Conservation (phyloP, 1,140 invertebrate species). For the Leptinotarsa defecta region DNA sequence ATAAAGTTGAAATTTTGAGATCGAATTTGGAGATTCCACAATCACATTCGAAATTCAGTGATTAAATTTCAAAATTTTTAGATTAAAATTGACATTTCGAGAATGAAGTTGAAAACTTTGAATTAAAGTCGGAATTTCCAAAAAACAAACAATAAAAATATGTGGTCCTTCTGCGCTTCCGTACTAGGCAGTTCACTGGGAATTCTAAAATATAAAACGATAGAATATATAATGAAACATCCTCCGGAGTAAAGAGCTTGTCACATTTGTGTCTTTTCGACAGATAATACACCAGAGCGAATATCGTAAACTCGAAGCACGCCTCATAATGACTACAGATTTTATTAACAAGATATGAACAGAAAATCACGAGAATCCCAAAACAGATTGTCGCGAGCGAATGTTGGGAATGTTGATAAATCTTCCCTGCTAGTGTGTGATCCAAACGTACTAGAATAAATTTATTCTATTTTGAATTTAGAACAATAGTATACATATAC, state of each 20-base stretch:
- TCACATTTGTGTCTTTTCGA: background rate
- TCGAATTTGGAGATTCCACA: too few relatives aligned
- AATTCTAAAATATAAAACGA: background rate
- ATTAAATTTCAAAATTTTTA: too few relatives aligned
- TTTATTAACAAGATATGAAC: slow-evolving; percentile 13
- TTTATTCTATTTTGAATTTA: slow-evolving; percentile 24
- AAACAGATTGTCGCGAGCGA: slow-evolving; percentile 47
- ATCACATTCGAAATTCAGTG: too few relatives aligned
- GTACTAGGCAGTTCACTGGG: background rate
- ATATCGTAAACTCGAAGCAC: background rate
- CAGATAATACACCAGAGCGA: background rate
- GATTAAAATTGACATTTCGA: too few relatives aligned
- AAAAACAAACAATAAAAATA: too few relatives aligned
- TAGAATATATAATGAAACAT: background rate
- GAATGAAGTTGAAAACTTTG: too few relatives aligned
- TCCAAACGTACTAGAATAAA: slow-evolving; percentile 28
- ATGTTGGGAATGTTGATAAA: slow-evolving; percentile 35
- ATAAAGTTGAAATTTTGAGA: too few relatives aligned
- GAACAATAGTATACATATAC: slow-evolving; percentile 54
- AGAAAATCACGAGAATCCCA: slow-evolving; percentile 15
- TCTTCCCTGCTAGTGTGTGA: slow-evolving; percentile 44
- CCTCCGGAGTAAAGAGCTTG: background rate
- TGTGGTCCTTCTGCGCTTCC: too few relatives aligned
- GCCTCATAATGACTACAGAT: background rate
- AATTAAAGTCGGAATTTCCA: too few relatives aligned